Evolutionary conservation across 1,140 invertebrate genomes (phyloP).

Genomic region (Drosophila varians): DNA sequence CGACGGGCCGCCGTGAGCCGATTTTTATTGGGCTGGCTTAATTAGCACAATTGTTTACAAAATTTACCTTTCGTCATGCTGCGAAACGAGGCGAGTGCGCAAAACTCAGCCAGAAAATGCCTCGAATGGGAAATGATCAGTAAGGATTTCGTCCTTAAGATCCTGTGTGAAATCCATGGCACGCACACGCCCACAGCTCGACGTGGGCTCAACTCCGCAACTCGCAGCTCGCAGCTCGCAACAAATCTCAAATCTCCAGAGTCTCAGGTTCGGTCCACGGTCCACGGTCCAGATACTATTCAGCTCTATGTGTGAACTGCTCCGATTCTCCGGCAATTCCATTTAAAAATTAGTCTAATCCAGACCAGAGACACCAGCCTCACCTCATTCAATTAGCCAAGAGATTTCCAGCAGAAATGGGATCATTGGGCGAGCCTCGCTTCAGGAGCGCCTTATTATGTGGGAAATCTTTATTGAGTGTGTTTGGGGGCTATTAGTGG

Average conservation of each 20-base stretch:
- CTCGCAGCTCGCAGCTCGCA: constrained; percentile 4
- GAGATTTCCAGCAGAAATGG: constrained; percentile 43
- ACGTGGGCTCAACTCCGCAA: constrained; percentile 16
- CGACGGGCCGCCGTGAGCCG: constrained; percentile 54
- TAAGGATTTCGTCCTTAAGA: background rate
- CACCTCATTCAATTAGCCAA: constrained; percentile 37
- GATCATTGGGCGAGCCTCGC: background rate
- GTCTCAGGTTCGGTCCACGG: constrained; percentile 1
- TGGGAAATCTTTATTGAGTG: background rate
- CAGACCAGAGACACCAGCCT: constrained; percentile 8
- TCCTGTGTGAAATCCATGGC: constrained; percentile 51
- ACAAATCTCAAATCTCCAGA: background rate
- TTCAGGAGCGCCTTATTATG: background rate
- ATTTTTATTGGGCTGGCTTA: constrained; percentile 81
- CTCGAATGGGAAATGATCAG: background rate
- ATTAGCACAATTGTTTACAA: constrained; percentile 83
- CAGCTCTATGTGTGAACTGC: constrained; percentile 52
- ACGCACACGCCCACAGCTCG: constrained; percentile 75
- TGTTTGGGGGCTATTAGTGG: no score
- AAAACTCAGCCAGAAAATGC: no score
- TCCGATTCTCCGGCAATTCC: constrained; percentile 59
- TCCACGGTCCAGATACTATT: background rate
- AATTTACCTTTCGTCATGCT: constrained; percentile 82
- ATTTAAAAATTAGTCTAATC: constrained; percentile 82
- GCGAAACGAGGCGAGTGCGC: background rate